Conservation (phyloP, 1,140 invertebrate species). For the Drosophila mayri region DNA sequence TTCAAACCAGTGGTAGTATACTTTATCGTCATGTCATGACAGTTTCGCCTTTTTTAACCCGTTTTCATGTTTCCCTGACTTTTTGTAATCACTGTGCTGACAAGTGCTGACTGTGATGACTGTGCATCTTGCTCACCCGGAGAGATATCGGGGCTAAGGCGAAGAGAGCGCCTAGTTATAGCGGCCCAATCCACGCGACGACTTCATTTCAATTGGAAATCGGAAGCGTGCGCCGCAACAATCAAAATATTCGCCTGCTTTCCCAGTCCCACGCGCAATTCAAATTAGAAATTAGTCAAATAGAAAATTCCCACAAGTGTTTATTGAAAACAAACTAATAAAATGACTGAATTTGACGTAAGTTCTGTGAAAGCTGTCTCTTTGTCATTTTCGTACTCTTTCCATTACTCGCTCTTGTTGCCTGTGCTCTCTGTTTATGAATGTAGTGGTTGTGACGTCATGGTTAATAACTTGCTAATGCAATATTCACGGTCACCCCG, state of each 20-base stretch:
- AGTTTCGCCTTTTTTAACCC: background rate
- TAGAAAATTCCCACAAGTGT: constrained; percentile 37
- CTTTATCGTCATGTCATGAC: background rate
- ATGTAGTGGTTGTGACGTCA: constrained; percentile 56
- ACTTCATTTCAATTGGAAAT: constrained; percentile 80
- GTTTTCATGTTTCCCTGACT: constrained; percentile 12
- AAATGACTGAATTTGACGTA: constrained; percentile 72
- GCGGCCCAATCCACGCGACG: constrained; percentile 49
- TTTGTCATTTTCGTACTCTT: background rate
- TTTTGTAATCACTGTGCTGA: constrained; percentile 43
- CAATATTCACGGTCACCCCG: constrained; percentile 18
- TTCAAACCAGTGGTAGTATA: background rate
- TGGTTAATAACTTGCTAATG: constrained; percentile 27
- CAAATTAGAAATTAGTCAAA: constrained; percentile 56
- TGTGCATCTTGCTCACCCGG: constrained; percentile 26
- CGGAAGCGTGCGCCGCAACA: constrained; percentile 52
- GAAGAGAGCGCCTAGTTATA: constrained; percentile 24
- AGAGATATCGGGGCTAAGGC: constrained; percentile 1
- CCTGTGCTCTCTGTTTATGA: constrained; percentile 59
- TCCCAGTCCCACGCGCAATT: constrained; percentile 55
- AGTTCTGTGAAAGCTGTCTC: constrained; percentile 34
- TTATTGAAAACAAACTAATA: constrained; percentile 4
- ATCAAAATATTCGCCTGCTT: constrained; percentile 41
- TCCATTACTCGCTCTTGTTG: background rate
- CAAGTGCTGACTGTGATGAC: constrained; percentile 53